Percentiles rank a stretch among this genome's conserved stretches.
Evolutionary conservation across 2,888 invertebrate genomes (phyloP).

Genomic region (Nemoura dubitans): DNA sequence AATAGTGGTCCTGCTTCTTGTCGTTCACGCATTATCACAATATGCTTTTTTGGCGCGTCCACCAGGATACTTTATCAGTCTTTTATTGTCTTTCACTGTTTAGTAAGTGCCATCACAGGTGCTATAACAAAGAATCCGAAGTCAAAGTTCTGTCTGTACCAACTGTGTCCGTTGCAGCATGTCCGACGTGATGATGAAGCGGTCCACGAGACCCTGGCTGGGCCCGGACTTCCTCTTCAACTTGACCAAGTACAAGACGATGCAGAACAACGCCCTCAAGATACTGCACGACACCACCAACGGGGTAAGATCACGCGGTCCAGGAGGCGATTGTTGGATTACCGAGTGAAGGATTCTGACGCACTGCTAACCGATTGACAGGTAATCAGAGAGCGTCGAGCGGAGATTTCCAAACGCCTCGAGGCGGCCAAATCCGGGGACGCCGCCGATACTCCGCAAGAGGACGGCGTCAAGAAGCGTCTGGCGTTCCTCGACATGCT

Average conservation of each 20-base stretch:
- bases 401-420: not conserved
- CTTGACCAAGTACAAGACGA: slow-evolving; percentile 26
- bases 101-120: too few species aligned
- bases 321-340: too few species aligned
- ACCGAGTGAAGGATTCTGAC: too few species aligned
- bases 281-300: slow-evolving; percentile 45
- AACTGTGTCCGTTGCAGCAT: slow-evolving; percentile 31
- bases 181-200: slow-evolving; percentile 37
- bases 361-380: not conserved
- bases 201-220: slow-evolving; percentile 44
- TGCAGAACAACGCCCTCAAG: slow-evolving; percentile 37
- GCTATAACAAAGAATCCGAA: too few species aligned
- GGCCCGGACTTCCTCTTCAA: slow-evolving; percentile 35
- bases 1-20: too few species aligned
- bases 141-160: too few species aligned
- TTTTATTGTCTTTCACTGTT: too few species aligned
- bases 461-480: slow-evolving; percentile 40
- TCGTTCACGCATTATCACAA: slow-evolving; percentile 1
- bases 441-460: not conserved
- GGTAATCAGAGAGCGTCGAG: not conserved
- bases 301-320: not conserved
- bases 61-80: too few species aligned
- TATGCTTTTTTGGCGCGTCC: too few species aligned
- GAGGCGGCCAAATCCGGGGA: not conserved
- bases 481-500: slow-evolving; percentile 42